Evolutionary conservation across 2,113 vertebrate species (phyloP).

Genomic region (Rhea pennata): DNA sequence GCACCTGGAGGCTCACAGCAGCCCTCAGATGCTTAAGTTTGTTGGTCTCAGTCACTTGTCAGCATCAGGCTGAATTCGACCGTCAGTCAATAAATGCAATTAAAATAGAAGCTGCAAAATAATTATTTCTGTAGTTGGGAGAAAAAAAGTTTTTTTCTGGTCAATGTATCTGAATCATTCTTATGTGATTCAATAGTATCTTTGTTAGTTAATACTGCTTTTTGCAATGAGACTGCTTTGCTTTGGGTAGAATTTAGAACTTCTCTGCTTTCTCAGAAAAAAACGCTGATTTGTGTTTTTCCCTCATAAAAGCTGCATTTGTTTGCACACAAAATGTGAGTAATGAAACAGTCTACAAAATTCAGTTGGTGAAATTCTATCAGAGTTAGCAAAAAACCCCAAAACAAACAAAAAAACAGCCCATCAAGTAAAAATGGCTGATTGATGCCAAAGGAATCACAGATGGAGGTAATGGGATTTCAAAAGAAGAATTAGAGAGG

Average conservation of each 20-base stretch:
- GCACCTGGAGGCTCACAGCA: neutral
- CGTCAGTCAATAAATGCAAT: neutral
- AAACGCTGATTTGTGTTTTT: constrained; percentile 49
- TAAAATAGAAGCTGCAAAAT: neutral
- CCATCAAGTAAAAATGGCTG: constrained; percentile 50
- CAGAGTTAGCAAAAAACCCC: neutral
- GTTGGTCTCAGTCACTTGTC: too few relatives aligned
- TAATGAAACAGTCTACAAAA: constrained; percentile 55
- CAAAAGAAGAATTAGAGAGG: constrained; percentile 52
- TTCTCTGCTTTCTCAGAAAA: neutral
- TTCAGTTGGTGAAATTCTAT: constrained; percentile 38
- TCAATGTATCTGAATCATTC: neutral
- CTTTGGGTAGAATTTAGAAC: constrained; percentile 1
- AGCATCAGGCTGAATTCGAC: too few relatives aligned
- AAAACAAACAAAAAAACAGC: constrained; percentile 54
- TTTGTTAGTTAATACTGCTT: neutral
- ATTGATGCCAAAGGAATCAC: constrained; percentile 47
- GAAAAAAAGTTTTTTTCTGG: neutral
- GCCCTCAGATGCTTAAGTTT: neutral
- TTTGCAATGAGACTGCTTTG: neutral
- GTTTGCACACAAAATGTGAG: constrained; percentile 61
- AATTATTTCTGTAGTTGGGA: neutral
- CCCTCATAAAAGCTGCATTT: constrained; percentile 19
- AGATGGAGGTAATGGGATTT: constrained; percentile 60
- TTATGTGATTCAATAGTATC: neutral